Evolutionary conservation across 2,888 invertebrate species (phyloP).

Genomic region (Spodoptera exigua): DNA sequence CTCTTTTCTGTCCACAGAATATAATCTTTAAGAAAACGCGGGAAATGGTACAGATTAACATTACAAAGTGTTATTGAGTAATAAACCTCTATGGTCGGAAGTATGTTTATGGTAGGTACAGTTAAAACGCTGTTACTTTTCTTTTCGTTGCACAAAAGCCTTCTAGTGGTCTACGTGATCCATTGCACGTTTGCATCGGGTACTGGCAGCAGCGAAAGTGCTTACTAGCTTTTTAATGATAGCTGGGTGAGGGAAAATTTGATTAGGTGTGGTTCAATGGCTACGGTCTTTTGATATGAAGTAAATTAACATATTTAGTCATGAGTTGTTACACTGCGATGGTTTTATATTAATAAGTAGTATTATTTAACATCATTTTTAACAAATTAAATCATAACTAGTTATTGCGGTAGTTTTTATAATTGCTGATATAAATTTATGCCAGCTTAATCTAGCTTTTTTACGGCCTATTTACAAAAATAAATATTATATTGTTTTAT

Average conservation of each 20-base stretch:
- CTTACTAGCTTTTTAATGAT: conserved; percentile 9
- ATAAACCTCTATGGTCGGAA: conserved; percentile 2
- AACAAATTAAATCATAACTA: no score
- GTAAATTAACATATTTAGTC: background rate
- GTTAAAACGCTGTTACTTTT: conserved; percentile 41
- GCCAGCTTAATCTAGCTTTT: no score
- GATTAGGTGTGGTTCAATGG: background rate
- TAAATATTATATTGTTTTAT: no score
- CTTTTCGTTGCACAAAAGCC: conserved; percentile 30
- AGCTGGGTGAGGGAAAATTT: conserved; percentile 16
- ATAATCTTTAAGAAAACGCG: background rate
- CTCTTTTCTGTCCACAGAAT: background rate
- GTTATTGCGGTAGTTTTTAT: no score
- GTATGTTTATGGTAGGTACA: conserved; percentile 19
- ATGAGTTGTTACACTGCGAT: no score
- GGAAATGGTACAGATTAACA: background rate
- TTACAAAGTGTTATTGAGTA: background rate
- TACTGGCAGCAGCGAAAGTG: conserved; percentile 59
- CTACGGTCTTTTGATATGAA: background rate
- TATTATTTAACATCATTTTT: no score
- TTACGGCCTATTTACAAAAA: no score
- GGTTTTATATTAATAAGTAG: no score
- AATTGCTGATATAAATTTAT: no score
- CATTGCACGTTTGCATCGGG: conserved; percentile 63
- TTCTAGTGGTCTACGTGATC: conserved; percentile 69